Evolutionary conservation across 2,113 vertebrate species (phyloP).

Genomic region (Helogale parvula): DNA sequence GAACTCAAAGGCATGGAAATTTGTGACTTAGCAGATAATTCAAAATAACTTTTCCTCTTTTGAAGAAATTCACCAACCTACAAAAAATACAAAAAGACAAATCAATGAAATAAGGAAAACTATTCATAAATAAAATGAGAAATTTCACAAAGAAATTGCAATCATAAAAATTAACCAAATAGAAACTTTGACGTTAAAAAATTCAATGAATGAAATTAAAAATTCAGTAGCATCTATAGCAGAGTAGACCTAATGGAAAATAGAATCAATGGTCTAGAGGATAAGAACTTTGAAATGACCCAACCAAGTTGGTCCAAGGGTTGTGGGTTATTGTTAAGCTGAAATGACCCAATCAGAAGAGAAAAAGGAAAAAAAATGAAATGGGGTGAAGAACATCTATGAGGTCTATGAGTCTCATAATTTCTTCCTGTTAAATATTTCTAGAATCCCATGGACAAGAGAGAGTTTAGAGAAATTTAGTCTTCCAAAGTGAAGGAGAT

Average conservation of each 20-base stretch:
- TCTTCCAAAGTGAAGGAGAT: neutral
- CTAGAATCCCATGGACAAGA: neutral
- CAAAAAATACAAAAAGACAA: neutral
- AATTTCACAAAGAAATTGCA: neutral
- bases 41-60: neutral
- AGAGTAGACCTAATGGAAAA: neutral
- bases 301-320: neutral
- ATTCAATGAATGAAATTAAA: neutral
- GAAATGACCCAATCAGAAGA: neutral
- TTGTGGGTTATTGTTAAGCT: too few species aligned
- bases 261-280: neutral
- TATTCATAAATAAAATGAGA: neutral
- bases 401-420: neutral
- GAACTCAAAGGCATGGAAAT: neutral
- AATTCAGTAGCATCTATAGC: neutral
- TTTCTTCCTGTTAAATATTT: neutral
- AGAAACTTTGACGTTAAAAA: neutral
- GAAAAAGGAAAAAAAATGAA: neutral
- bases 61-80: neutral
- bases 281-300: neutral
- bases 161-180: neutral
- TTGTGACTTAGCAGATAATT: neutral
- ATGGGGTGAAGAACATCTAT: neutral
- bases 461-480: neutral
- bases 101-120: neutral